Conservation (phyloP, 2,797 vertebrate species). For the Onychomys torridus region DNA sequence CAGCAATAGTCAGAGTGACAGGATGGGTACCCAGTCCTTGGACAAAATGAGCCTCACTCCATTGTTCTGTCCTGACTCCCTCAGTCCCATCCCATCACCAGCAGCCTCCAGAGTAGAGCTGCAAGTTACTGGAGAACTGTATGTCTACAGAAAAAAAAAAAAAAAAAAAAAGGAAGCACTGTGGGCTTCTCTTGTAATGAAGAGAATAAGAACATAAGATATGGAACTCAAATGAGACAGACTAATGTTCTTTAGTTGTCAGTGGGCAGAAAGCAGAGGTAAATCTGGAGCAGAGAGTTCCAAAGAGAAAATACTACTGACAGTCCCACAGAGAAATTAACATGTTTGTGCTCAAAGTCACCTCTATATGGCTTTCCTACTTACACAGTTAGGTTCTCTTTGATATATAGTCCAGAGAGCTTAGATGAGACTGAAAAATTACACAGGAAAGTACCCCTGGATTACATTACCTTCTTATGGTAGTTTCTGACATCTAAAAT, state of each 20-base stretch:
- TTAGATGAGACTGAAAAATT: neutral
- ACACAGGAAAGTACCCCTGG: neutral
- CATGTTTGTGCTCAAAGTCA: neutral
- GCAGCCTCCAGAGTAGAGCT: neutral
- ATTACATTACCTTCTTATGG: neutral
- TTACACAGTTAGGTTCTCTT: neutral
- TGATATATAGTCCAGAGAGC: neutral
- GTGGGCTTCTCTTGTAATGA: neutral
- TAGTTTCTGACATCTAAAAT: constrained; percentile 1
- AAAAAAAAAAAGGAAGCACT: neutral
- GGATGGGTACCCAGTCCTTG: neutral
- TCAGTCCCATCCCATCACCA: neutral
- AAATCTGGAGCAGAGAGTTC: neutral
- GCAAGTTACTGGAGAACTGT: neutral
- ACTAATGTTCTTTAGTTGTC: neutral
- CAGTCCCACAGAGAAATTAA: neutral
- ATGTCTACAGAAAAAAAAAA: too few relatives aligned
- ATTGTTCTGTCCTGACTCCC: neutral
- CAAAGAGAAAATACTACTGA: neutral
- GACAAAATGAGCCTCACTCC: neutral
- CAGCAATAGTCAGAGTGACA: neutral
- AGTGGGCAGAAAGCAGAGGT: neutral
- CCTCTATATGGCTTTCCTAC: neutral
- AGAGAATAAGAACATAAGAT: neutral
- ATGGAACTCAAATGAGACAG: neutral